Percentiles rank a stretch among this genome's conserved stretches.
phyloP scores from a whole-genome alignment of 2,888 invertebrate genomes.

The Cryptocheilus praepositus region DNA sequence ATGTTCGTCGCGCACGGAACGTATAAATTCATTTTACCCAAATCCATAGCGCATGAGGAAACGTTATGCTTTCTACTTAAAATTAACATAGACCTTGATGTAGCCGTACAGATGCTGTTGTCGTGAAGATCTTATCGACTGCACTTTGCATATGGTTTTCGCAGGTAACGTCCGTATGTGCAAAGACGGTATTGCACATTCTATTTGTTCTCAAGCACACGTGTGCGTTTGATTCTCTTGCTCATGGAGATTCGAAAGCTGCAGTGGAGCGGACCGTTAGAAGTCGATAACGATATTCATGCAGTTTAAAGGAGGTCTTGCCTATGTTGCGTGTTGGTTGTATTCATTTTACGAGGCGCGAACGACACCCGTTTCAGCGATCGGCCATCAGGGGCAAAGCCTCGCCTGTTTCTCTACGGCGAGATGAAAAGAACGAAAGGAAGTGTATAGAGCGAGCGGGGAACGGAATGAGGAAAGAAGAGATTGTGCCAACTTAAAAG shows the following conservation, averaged over 20 bases:
- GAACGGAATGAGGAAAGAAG: too few species aligned
- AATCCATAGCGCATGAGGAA: background rate
- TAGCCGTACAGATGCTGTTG: conserved; percentile 29
- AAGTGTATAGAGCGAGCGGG: background rate
- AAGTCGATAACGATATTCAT: conserved; percentile 58
- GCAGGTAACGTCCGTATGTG: conserved; percentile 36
- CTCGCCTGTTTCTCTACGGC: conserved; percentile 26
- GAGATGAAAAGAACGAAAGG: background rate
- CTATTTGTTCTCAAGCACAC: conserved; percentile 45
- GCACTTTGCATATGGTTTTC: conserved; percentile 34
- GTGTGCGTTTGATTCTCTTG: conserved; percentile 49
- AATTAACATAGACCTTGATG: conserved; percentile 29
- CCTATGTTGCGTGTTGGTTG: conserved; percentile 43
- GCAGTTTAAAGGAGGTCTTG: conserved; percentile 45
- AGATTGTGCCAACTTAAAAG: background rate
- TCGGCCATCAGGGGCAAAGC: conserved; percentile 42
- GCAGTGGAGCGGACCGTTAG: conserved; percentile 54
- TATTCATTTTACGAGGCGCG: conserved; percentile 50
- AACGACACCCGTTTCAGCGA: conserved; percentile 41
- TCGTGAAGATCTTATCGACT: conserved; percentile 40
- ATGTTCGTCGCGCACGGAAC: background rate
- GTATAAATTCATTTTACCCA: background rate
- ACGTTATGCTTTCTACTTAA: background rate
- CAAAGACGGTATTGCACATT: conserved; percentile 43
- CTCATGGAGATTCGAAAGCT: conserved; percentile 31